Base-by-base conservation (phyloP, 2,888 invertebrate genomes). In the Argynnis bischoffii region DNA sequence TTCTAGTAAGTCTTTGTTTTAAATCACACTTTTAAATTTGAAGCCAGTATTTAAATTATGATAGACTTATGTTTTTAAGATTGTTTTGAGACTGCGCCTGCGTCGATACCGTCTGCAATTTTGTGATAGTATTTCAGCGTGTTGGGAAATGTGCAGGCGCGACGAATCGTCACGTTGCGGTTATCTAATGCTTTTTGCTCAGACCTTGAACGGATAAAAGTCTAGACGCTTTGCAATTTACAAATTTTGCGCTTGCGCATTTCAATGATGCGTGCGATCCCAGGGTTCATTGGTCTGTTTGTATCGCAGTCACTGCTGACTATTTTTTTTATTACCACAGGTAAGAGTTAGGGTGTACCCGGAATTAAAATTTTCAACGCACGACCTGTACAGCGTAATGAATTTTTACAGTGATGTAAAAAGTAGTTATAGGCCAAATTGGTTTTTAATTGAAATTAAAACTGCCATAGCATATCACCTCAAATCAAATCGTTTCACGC, bases 301-400 rank as follows among this genome's bases (percentile, higher is more conserved):
- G 78, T 83, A 81, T 82, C 70, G 81, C 78, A 78, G 77, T 76
- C 76, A 78, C 76, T 77, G 77, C 75, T 79, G 77, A 76, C 76
- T 82, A 78, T 82, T 85, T n/a, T 59, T 84, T 81, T 78, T 76
- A 75, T 73, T 79, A 77, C 72, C 80, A 80, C 78, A 77, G 75
- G 74, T 77, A 81, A 80, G 79, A 80, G 77, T 74, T 75, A 74
- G 79, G 78, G 83, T 76, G 70, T 74, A 79, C 81, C 81, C 86
- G 86, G 84, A 86, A 87, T 85, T 82, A 77, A 85, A 88, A 91
- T 91, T 89, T 86, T 87, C 84, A 89, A 88, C 87, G 87, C 89
- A 86, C 85, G 85, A 84, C 79, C 71, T 79, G 69, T 77, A 77
- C 76, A 80, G 81, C 82, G 81, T 85, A 82, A 85, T 82, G 83